These are phyloP conservation scores for Charanyca ferruginea DNA, from an alignment of 2,888 invertebrate species.

Conservation along the genomic window DNA sequence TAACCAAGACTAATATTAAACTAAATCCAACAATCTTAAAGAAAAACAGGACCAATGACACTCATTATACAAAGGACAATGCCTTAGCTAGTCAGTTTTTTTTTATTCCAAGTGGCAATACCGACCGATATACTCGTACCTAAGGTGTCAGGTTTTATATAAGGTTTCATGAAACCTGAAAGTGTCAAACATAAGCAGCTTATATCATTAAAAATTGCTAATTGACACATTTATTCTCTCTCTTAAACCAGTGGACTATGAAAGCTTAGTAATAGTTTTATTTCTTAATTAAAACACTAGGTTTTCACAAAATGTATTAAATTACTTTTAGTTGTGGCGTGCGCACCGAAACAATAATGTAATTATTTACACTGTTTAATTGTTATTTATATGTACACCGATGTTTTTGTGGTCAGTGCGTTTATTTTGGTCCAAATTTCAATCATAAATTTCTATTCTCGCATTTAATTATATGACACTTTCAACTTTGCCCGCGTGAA, in stretches of 20 bases:
- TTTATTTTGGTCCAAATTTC: slow-evolving; percentile 27
- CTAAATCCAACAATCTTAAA: no score
- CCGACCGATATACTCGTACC: no score
- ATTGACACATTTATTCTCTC: slow-evolving; percentile 4
- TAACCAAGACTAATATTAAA: no score
- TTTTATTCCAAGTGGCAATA: no score
- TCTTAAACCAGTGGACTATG: neutral
- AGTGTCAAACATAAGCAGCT: slow-evolving; percentile 35
- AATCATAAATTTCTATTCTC: slow-evolving; percentile 12
- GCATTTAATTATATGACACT: slow-evolving; percentile 13
- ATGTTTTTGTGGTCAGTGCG: slow-evolving; percentile 31
- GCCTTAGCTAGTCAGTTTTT: no score
- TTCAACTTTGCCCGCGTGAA: no score
- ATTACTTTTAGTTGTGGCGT: slow-evolving; percentile 4
- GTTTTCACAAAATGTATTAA: slow-evolving; percentile 7
- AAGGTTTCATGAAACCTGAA: slow-evolving; percentile 54
- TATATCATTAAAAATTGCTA: slow-evolving; percentile 20
- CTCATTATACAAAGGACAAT: no score
- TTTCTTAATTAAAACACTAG: slow-evolving; percentile 14
- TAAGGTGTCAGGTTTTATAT: no score
- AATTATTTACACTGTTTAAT: slow-evolving; percentile 32
- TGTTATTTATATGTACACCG: slow-evolving; percentile 28
- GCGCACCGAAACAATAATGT: slow-evolving; percentile 16
- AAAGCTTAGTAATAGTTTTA: neutral
- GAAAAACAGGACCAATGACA: no score